Evolutionary conservation across 2,888 invertebrate species (phyloP).

Genomic region (Ornithoptera priamus): DNA sequence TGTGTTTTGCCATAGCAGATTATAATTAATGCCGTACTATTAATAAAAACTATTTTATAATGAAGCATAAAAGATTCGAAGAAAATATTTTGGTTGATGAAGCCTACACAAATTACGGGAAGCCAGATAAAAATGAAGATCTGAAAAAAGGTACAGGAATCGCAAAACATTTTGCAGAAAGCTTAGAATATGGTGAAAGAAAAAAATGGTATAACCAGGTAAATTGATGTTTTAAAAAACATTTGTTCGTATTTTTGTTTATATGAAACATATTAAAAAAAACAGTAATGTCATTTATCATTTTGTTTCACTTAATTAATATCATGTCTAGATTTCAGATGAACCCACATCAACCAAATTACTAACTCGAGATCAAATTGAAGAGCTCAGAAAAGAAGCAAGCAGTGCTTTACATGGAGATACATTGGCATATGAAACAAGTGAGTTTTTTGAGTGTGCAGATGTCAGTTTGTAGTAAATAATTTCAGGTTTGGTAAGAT

Average conservation of each 20-base stretch:
- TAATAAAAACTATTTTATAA: constrained; percentile 34
- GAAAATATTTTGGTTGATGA: constrained; percentile 75
- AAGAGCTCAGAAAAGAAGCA: constrained; percentile 82
- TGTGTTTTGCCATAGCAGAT: constrained; percentile 28
- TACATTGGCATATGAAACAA: constrained; percentile 81
- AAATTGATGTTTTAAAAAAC: constrained; percentile 32
- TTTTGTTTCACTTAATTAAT: too few species aligned
- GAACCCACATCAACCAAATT: constrained; percentile 65
- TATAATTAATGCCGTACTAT: constrained; percentile 9
- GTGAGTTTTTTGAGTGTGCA: constrained; percentile 54
- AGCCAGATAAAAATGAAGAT: constrained; percentile 69
- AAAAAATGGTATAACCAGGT: constrained; percentile 85
- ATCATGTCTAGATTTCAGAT: constrained; percentile 62
- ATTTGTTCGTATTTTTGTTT: too few species aligned
- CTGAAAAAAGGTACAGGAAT: constrained; percentile 68
- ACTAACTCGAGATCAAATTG: constrained; percentile 75
- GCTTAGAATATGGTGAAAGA: constrained; percentile 72
- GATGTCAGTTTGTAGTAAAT: background rate
- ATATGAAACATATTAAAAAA: too few species aligned
- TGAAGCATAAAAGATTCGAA: constrained; percentile 77
- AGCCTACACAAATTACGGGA: constrained; percentile 70
- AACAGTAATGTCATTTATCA: too few species aligned
- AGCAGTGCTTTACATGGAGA: constrained; percentile 84
- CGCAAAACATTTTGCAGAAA: constrained; percentile 73
- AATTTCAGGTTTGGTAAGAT: background rate